Percentiles rank a stretch among this genome's conserved stretches.
Evolutionary conservation across 2,888 invertebrate species (phyloP).

Genomic region (Cylloceria caligata): DNA sequence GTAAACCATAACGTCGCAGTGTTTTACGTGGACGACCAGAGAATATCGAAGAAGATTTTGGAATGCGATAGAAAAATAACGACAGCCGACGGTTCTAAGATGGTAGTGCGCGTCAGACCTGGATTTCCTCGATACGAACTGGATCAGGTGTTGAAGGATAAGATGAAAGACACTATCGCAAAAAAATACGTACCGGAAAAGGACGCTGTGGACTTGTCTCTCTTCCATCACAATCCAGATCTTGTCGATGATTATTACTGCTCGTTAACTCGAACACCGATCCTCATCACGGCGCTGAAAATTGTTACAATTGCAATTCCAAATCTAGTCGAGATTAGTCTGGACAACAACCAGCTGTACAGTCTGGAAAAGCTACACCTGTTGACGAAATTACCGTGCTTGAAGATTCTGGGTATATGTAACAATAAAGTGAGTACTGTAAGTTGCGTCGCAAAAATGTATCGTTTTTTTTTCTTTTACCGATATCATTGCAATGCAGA

Average conservation of each 20-base stretch:
- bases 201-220: conserved; percentile 92
- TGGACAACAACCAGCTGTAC: conserved; percentile 92
- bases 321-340: conserved; percentile 91
- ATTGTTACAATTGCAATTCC: conserved; percentile 94
- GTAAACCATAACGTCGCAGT: conserved; percentile 87
- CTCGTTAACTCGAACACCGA: conserved; percentile 90
- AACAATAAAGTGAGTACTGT: conserved; percentile 90
- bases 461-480: conserved; percentile 77
- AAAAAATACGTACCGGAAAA: conserved; percentile 90
- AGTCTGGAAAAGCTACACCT: conserved; percentile 89
- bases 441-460: neutral
- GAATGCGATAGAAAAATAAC: conserved; percentile 89
- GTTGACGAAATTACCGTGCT: conserved; percentile 88
- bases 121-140: conserved; percentile 73
- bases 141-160: conserved; percentile 89
- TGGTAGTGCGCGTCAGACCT: conserved; percentile 86
- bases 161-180: conserved; percentile 92
- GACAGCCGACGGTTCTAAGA: conserved; percentile 90
- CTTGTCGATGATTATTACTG: conserved; percentile 90
- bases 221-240: conserved; percentile 92
- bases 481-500: conserved; percentile 83
- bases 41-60: conserved; percentile 89
- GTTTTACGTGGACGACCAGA: conserved; percentile 92
- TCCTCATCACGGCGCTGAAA: conserved; percentile 91
- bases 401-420: conserved; percentile 92